Percentiles rank a stretch among this genome's conserved stretches.
Conservation (phyloP, 2,888 invertebrate genomes). For the Prosopocoilus inquinatus region DNA sequence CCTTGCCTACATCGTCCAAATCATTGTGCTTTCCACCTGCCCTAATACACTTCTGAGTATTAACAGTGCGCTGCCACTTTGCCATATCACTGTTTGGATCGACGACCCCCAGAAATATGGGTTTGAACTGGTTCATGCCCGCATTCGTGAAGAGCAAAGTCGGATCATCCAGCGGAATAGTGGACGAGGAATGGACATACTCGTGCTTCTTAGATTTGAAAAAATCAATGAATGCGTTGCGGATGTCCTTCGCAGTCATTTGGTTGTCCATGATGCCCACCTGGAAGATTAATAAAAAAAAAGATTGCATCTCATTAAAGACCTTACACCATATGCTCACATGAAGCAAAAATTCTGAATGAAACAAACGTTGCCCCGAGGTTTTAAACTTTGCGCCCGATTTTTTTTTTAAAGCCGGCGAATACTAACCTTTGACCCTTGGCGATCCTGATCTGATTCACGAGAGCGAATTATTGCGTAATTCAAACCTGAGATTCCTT, state of each 20-base stretch:
- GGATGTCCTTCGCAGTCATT: constrained; percentile 62
- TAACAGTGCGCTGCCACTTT: constrained; percentile 82
- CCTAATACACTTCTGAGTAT: constrained; percentile 98
- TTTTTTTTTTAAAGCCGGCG: too few species aligned
- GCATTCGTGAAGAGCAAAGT: constrained; percentile 97
- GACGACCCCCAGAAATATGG: constrained; percentile 93
- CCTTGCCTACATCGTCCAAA: constrained; percentile 98
- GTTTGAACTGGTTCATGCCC: constrained; percentile 99
- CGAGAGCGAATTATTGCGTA: too few species aligned
- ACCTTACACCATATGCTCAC: too few species aligned
- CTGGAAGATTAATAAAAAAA: neutral
- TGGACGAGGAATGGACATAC: constrained; percentile 96
- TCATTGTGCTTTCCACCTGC: constrained; percentile 99
- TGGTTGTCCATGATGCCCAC: constrained; percentile 52
- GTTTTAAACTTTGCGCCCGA: too few species aligned
- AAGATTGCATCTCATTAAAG: too few species aligned
- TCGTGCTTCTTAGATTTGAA: constrained; percentile 68
- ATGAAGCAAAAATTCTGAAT: too few species aligned
- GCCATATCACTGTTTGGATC: constrained; percentile 97
- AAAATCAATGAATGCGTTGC: neutral
- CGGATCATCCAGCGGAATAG: constrained; percentile 96
- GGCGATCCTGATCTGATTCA: too few species aligned
- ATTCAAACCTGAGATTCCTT: too few species aligned
- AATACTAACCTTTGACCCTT: too few species aligned
- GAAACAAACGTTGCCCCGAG: too few species aligned